Base-by-base conservation (phyloP, 2,797 vertebrate species). In the Micrastur ruficollis region DNA sequence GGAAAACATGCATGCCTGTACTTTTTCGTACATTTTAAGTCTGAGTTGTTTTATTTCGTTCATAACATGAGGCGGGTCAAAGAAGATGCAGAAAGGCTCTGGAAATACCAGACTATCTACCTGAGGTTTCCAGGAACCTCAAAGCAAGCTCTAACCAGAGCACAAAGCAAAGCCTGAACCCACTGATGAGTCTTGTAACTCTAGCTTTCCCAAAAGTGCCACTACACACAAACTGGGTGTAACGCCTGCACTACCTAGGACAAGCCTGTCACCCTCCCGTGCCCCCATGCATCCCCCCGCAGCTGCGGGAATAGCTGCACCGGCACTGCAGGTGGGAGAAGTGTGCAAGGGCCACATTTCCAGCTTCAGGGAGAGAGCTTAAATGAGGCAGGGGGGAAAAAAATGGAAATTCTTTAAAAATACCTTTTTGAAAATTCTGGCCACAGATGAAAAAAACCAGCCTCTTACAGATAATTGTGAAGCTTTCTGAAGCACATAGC, bases 371-470 rank as follows among this genome's bases (percentile, higher is more conserved):
- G 22, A 58, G 21, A 44, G 19, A 47, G 11, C 3, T 36, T 62
- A 38, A 71, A 58, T 16, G 10, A 73, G 8, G n/a, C 3, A 26
- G 3, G 8, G 8, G 21, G 11, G 23, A 15, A 21, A 12, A 21
- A 34, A 31, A 21, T 1, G 0, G 44, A 52, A 5, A 1, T 50
- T n/a, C 38, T 59, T 59, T 15, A 0, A 7, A 47, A 62, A 72
- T 27, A 65, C 3, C 19, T 3, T 20, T 68, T 52, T 32, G 18
- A 73, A 89, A 79, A 65, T 81, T 78, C 40, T 92, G 59, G 4
- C 26, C 32, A 34, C 15, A n/a, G 9, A 61, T 74, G 8, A 59
- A 61, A 58, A 88, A 76, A 67, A 5, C 6, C 55, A 5, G 3
- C 5, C 32, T 81, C 49, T 82, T 53, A 14, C 9, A 49, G 42